Base-by-base conservation (phyloP, 2,113 vertebrate species). In the Otus sunia region DNA sequence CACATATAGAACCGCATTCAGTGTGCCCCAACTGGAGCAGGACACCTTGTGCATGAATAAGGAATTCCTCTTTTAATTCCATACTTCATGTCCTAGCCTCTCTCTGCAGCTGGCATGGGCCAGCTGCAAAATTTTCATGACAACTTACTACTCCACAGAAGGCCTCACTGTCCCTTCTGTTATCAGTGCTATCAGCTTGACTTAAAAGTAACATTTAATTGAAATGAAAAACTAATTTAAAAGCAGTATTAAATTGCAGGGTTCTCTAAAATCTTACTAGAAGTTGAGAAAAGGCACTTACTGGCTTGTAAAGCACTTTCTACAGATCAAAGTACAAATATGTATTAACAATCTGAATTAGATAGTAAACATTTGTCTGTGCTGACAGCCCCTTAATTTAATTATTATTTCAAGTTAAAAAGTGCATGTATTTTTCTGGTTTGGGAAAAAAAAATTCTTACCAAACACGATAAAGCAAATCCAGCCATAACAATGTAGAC, bases 401-500 rank as follows among this genome's bases (percentile, higher is more conserved):
- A 19, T 2, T 1, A n/a, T 43, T 53, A 43, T 12, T 73, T 62
- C 16, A 37, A 53, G 37, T 92, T 69, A 84, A 86, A 58, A 2
- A 69, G 5, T 36, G 15, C 32, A 50, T 15, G 2, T 37, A 32
- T 37, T 37, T 37, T 86, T 86, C 37, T 56, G 10, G 11, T 59
- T 50, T 67, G 22, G 39, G 13, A 4, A 59, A 39, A 59, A 56
- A 73, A 20, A 6, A 13, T 14, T 96, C 99, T 98, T 98, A 99
- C 99, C 99, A 99, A 97, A 97, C 99, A 99, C 0, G 99, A 99
- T 68, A 99, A 90, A 39, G 98, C 98, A 98, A 99, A 99, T 94
- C 99, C 99, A 75, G 96, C 99, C 98, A 99, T 97, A 41, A 99
- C 99, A 80, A 99, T 99, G 91, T 99, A 99, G 53, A 99, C 99